phyloP scores from a whole-genome alignment of 2,113 vertebrate genomes.

The Cepphus grylle region DNA sequence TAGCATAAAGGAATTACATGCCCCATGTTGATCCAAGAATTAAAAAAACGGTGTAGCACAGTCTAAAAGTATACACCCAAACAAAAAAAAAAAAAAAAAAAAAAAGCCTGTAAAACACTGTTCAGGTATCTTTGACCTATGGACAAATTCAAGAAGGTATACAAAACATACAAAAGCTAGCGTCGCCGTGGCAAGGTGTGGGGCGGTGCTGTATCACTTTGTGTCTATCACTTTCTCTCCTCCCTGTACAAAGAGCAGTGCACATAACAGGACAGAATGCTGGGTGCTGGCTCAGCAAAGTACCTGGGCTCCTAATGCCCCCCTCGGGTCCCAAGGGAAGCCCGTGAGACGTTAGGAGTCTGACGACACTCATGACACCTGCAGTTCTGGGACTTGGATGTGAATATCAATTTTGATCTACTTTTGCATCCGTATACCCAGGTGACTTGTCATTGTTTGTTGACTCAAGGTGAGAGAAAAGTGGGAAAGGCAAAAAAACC shows the following conservation, averaged over 20 bases:
- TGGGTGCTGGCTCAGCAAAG: background rate
- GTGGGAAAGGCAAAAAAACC: background rate
- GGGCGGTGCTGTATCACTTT: background rate
- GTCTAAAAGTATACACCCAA: background rate
- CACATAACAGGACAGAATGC: background rate
- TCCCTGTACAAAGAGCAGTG: background rate
- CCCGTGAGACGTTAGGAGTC: background rate
- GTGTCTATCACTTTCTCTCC: background rate
- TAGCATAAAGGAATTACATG: background rate
- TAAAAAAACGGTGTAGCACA: background rate
- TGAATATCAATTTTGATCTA: background rate
- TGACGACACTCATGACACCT: background rate
- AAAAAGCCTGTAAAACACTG: background rate
- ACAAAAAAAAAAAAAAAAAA: background rate
- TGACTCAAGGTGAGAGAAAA: background rate
- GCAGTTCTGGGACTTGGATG: background rate
- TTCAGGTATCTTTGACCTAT: background rate
- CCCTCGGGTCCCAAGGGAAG: background rate
- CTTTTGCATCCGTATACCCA: background rate
- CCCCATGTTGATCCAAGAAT: background rate
- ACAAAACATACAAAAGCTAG: background rate
- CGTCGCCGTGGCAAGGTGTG: background rate
- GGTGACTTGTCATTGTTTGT: background rate
- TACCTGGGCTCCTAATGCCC: background rate
- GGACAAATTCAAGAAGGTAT: background rate